A percentile compares a stretch with the other conserved stretches of the same genome.
phyloP scores from a whole-genome alignment of 2,797 vertebrate species.

The Myotis findleyi region DNA sequence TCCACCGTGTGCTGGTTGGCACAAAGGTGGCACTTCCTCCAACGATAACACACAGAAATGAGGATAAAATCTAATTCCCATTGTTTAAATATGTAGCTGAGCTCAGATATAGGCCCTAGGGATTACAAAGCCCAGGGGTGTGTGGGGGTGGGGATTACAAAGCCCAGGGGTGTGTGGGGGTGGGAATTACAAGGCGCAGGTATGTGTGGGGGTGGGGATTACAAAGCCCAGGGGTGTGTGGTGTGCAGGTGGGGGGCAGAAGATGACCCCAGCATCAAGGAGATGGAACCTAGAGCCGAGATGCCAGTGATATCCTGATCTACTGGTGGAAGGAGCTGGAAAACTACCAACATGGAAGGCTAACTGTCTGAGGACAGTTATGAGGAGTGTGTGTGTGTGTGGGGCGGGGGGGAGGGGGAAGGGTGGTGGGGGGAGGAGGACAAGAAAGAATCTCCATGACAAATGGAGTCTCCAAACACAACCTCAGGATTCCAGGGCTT shows the following conservation, averaged over 20 bases:
- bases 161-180: too few species aligned
- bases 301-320: neutral
- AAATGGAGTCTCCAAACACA: neutral
- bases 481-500: neutral
- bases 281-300: accelerated
- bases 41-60: neutral
- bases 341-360: neutral
- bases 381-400: too few species aligned
- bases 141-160: too few species aligned
- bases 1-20: neutral
- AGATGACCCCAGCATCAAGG: neutral
- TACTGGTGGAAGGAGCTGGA: accelerated
- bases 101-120: neutral
- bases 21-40: neutral
- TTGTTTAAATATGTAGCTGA: neutral
- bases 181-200: too few species aligned
- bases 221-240: too few species aligned
- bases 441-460: accelerated
- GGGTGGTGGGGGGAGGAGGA: too few species aligned
- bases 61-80: neutral
- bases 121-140: neutral
- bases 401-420: too few species aligned
- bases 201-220: too few species aligned
- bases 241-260: accelerated
- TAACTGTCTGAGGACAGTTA: neutral